These are phyloP conservation scores for Mallotus villosus DNA, from an alignment of 2,797 vertebrate genomes.

Conservation along the genomic window DNA sequence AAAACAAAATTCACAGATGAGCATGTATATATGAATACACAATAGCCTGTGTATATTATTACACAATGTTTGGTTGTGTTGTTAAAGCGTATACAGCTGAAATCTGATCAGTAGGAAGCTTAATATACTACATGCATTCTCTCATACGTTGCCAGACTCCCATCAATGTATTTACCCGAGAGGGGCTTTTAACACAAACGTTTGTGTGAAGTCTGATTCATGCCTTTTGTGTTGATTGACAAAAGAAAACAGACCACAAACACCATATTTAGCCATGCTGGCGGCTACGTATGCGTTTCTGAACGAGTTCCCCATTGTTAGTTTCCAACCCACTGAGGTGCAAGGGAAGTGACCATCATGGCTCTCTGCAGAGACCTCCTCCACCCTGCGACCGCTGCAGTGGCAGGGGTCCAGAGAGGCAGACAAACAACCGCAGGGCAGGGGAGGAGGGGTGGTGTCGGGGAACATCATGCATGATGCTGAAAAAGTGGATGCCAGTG, in stretches of 20 bases:
- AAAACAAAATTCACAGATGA: neutral
- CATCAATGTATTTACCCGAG: constrained; percentile 36
- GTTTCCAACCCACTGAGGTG: neutral
- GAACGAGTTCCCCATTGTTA: too few relatives aligned
- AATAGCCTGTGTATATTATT: neutral
- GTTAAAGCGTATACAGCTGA: neutral
- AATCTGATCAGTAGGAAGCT: constrained; percentile 1
- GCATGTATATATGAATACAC: neutral
- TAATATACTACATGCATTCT: constrained; percentile 7
- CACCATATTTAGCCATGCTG: constrained; percentile 42
- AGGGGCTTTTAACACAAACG: constrained; percentile 41
- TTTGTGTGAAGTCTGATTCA: constrained; percentile 60
- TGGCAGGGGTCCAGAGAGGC: constrained; percentile 33
- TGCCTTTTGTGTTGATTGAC: constrained; percentile 45
- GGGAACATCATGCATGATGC: constrained; percentile 37
- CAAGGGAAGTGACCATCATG: constrained; percentile 31
- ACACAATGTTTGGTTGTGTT: neutral
- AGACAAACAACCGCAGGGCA: constrained; percentile 48
- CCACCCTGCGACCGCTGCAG: constrained; percentile 33
- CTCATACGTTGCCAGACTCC: constrained; percentile 24
- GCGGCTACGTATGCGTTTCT: constrained; percentile 40
- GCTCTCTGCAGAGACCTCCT: constrained; percentile 22
- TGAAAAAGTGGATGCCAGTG: constrained; percentile 34
- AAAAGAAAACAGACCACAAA: constrained; percentile 52
- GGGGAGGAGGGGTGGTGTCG: constrained; percentile 27